phyloP scores from a whole-genome alignment of 2,113 vertebrate genomes.

The Isichthys henryi region DNA sequence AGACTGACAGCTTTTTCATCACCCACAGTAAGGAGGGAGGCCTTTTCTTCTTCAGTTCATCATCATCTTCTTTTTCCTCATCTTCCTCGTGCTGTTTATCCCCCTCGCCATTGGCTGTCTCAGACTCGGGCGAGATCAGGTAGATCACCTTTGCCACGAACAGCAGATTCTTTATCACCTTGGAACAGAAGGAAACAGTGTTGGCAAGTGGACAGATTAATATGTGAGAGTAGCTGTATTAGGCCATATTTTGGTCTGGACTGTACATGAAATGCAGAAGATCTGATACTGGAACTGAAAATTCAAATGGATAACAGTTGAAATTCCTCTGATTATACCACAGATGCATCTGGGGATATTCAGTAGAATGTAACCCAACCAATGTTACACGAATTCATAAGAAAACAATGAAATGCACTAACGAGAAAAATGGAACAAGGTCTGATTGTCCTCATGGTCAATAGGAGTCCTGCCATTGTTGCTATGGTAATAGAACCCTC shows the following conservation, averaged over 20 bases:
- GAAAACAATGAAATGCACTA: background rate
- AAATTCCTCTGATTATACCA: background rate
- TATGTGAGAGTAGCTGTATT: background rate
- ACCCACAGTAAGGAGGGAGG: conserved; percentile 78
- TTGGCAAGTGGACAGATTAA: background rate
- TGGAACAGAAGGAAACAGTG: conserved; percentile 6
- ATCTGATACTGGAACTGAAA: background rate
- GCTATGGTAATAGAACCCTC: background rate
- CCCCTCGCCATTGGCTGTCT: conserved; percentile 29
- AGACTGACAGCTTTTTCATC: conserved; percentile 75
- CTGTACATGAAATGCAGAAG: background rate
- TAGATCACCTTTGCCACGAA: conserved; percentile 86
- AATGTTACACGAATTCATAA: background rate
- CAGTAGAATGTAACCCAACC: background rate
- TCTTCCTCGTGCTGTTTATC: conserved; percentile 21
- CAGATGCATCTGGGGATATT: background rate
- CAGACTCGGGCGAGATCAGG: conserved; percentile 67
- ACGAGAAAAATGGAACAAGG: background rate
- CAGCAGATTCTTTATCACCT: conserved; percentile 94
- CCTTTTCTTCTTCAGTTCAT: conserved; percentile 46
- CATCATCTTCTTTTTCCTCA: conserved; percentile 33
- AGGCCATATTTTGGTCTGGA: background rate
- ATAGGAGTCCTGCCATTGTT: background rate
- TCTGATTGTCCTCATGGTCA: background rate
- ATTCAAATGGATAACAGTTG: background rate